phyloP scores from a whole-genome alignment of 2,113 vertebrate genomes.

The Mustela lutreola region DNA sequence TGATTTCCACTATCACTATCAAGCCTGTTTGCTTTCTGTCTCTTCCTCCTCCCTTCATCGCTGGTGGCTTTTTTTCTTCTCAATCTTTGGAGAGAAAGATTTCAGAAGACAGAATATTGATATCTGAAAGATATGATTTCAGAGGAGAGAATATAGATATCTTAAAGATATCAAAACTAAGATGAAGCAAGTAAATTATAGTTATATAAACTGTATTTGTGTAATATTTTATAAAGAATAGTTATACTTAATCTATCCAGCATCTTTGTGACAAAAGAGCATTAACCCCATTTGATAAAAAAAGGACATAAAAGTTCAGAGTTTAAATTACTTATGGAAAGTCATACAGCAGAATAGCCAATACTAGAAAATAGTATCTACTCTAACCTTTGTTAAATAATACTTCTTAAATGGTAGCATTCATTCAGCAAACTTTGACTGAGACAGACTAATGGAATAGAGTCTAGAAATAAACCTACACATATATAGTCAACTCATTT shows the following conservation, averaged over 20 bases:
- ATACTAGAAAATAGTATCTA: background rate
- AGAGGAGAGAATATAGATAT: background rate
- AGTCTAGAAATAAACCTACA: background rate
- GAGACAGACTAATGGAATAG: background rate
- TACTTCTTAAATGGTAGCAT: background rate
- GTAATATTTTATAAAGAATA: constrained; percentile 20
- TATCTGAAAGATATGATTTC: background rate
- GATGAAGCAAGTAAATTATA: constrained; percentile 20
- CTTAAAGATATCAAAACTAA: constrained; percentile 34
- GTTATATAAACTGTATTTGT: background rate
- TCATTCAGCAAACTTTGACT: constrained; percentile 31
- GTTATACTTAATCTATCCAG: background rate
- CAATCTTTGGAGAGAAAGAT: background rate
- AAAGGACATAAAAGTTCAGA: background rate
- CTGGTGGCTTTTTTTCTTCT: background rate
- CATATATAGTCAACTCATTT: background rate
- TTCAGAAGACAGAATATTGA: background rate
- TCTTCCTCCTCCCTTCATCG: background rate
- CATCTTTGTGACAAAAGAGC: background rate
- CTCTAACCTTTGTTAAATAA: constrained; percentile 29
- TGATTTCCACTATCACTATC: background rate
- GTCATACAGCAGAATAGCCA: background rate
- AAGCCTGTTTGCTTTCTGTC: background rate
- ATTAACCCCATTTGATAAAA: background rate
- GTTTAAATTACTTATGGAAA: background rate